Conservation (phyloP, 2,888 invertebrate species). For the Diplolepis rosae region DNA sequence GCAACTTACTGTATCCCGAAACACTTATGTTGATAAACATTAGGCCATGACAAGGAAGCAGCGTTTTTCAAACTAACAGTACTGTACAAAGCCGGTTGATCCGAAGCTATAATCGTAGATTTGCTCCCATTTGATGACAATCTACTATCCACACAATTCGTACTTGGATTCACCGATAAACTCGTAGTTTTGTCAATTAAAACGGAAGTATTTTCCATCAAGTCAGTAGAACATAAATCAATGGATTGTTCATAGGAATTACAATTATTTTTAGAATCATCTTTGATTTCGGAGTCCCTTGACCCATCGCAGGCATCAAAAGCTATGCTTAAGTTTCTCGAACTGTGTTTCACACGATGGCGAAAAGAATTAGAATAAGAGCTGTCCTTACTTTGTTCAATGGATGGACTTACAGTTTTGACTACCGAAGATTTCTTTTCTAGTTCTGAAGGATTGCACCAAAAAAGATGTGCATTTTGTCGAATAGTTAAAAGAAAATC, state of each 20-base stretch:
- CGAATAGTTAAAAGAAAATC: conserved; percentile 80
- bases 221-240: conserved; percentile 35
- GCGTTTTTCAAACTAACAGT: conserved; percentile 69
- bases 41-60: conserved; percentile 76
- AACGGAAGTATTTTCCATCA: conserved; percentile 38
- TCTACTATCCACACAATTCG: neutral
- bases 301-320: conserved; percentile 64
- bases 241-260: conserved; percentile 41
- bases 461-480: conserved; percentile 75
- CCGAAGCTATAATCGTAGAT: conserved; percentile 31
- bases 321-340: conserved; percentile 62
- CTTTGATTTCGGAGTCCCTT: conserved; percentile 43
- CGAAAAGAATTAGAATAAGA: conserved; percentile 38
- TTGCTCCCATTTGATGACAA: conserved; percentile 38
- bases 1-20: conserved; percentile 83
- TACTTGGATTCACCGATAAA: conserved; percentile 38
- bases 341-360: conserved; percentile 52
- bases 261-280: conserved; percentile 17
- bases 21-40: conserved; percentile 78
- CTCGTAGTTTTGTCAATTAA: conserved; percentile 42
- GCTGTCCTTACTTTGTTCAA: neutral
- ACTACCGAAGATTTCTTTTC: conserved; percentile 34
- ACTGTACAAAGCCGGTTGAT: conserved; percentile 64
- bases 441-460: conserved; percentile 59
- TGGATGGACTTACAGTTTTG: conserved; percentile 1